Percentiles rank a stretch among this genome's conserved stretches.
Evolutionary conservation across 2,888 invertebrate genomes (phyloP).

Genomic region (Melinopterus prodromus): DNA sequence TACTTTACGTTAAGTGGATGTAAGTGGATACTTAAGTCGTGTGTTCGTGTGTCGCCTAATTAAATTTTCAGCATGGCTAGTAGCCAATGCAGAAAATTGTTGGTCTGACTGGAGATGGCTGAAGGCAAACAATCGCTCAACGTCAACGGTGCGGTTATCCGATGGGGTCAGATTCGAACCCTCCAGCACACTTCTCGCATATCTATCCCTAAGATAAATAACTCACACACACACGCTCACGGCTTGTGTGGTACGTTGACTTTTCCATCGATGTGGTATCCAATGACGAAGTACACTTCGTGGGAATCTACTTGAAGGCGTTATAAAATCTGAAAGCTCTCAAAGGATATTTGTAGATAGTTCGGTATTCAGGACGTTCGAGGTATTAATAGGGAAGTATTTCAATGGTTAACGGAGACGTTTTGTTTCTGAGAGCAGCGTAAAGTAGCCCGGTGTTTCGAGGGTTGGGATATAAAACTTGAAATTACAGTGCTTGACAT

Average conservation of each 20-base stretch:
- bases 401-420: not conserved
- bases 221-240: not conserved
- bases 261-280: not conserved
- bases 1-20: too few species aligned
- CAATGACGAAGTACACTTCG: not conserved
- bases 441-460: too few species aligned
- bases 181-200: not conserved
- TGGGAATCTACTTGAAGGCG: not conserved
- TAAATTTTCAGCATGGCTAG: slow-evolving; percentile 18
- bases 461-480: too few species aligned
- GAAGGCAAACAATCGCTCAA: slow-evolving; percentile 18
- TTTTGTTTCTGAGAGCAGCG: too few species aligned
- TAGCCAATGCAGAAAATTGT: not conserved
- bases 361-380: not conserved
- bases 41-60: slow-evolving; percentile 13
- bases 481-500: too few species aligned
- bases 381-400: not conserved
- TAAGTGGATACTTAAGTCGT: too few species aligned
- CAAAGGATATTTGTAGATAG: not conserved
- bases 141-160: slow-evolving; percentile 1
- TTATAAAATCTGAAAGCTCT: not conserved
- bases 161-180: not conserved
- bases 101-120: not conserved
- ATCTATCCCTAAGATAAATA: not conserved
- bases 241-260: not conserved